These are phyloP conservation scores for Allochrocebus solatus DNA, from an alignment of 2,797 vertebrate genomes.

Conservation along the genomic window DNA sequence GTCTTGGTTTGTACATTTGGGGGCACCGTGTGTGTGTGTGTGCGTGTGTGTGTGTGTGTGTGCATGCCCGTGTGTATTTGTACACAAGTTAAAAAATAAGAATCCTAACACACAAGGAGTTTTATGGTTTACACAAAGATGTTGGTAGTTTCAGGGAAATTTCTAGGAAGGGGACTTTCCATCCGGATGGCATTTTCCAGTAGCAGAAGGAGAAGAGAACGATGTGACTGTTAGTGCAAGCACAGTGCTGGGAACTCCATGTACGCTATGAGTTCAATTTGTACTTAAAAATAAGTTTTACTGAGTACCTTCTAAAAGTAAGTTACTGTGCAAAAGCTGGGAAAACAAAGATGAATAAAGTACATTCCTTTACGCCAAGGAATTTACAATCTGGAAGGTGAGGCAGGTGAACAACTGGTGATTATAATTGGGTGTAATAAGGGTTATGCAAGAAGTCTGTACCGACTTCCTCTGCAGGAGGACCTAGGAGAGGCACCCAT, in stretches of 20 bases:
- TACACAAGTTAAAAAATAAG: not conserved
- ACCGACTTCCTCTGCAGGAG: not conserved
- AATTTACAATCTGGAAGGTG: conserved; percentile 67
- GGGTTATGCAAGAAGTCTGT: conserved; percentile 38
- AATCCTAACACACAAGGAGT: not conserved
- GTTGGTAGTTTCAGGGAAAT: not conserved
- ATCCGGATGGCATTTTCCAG: not conserved
- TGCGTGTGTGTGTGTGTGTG: not conserved
- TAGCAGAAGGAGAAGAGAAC: not conserved
- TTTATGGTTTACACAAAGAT: not conserved
- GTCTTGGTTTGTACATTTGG: not conserved
- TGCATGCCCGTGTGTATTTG: not conserved
- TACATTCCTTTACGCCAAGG: conserved; percentile 54
- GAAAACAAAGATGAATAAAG: conserved; percentile 28
- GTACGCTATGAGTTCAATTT: not conserved
- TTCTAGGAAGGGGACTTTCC: not conserved
- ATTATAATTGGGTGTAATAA: not conserved
- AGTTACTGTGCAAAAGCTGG: not conserved
- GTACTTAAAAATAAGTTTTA: conserved; percentile 11
- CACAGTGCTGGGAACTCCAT: not conserved
- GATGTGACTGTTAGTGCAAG: not conserved
- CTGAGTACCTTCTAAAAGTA: not conserved
- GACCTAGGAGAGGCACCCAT: not conserved
- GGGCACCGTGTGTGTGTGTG: not conserved
- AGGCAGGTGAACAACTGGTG: conserved; percentile 40